Conservation (phyloP, 2,797 vertebrate species). For the Phalanger gymnotis region DNA sequence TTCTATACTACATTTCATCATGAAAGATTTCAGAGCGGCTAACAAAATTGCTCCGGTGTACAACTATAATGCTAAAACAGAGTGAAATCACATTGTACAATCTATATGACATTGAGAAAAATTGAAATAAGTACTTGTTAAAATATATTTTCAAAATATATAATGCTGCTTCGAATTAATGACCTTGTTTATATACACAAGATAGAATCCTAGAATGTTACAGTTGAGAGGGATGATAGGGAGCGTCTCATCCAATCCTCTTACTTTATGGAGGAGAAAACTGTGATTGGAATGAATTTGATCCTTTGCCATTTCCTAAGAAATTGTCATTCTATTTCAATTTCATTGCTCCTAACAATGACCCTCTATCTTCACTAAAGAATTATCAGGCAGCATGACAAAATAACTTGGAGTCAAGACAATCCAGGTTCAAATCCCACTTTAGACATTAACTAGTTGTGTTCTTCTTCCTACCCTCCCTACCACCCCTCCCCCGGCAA, state of each 20-base stretch:
- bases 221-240: slow-evolving; percentile 36
- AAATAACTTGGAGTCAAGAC: neutral
- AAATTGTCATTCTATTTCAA: slow-evolving; percentile 67
- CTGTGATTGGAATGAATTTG: slow-evolving; percentile 56
- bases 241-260: slow-evolving; percentile 48
- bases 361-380: slow-evolving; percentile 40
- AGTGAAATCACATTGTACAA: slow-evolving; percentile 41
- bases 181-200: slow-evolving; percentile 64
- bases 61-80: slow-evolving; percentile 22
- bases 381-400: neutral
- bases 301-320: slow-evolving; percentile 56
- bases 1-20: slow-evolving; percentile 69
- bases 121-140: slow-evolving; percentile 26
- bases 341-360: slow-evolving; percentile 57
- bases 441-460: neutral
- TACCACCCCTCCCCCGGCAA: neutral
- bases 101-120: slow-evolving; percentile 26
- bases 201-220: slow-evolving; percentile 55
- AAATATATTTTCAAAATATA: slow-evolving; percentile 61
- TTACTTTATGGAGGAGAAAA: slow-evolving; percentile 67
- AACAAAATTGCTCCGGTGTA: slow-evolving; percentile 54
- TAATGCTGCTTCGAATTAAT: slow-evolving; percentile 60
- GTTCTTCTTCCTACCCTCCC: neutral
- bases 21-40: slow-evolving; percentile 39
- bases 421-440: neutral